Evolutionary conservation across 2,113 vertebrate species (phyloP).

Genomic region (Amphiprion ocellaris): DNA sequence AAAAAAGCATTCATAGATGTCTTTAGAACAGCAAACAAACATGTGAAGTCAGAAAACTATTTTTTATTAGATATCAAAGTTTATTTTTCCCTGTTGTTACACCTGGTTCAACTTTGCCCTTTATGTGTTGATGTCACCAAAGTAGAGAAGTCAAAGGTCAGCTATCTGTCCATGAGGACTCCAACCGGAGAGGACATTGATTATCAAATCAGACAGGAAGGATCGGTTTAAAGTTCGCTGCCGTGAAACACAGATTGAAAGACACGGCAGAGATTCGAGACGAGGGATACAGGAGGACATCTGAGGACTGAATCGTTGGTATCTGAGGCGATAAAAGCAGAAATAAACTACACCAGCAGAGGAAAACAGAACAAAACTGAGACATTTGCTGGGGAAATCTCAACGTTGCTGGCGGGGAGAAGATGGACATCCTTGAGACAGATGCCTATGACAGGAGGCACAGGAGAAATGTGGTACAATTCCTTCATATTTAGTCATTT

Average conservation of each 20-base stretch:
- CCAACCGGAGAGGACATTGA: slow-evolving; percentile 63
- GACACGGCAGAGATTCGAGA: slow-evolving; percentile 29
- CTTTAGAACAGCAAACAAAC: too few relatives aligned
- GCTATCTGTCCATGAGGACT: slow-evolving; percentile 42
- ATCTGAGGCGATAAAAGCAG: not conserved
- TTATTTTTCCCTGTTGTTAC: not conserved
- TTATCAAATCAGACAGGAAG: slow-evolving; percentile 76
- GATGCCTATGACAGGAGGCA: slow-evolving; percentile 79
- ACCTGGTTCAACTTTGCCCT: slow-evolving; percentile 65
- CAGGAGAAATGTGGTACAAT: slow-evolving; percentile 80
- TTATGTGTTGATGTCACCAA: slow-evolving; percentile 59
- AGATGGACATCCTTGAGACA: slow-evolving; percentile 88
- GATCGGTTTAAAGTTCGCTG: slow-evolving; percentile 80
- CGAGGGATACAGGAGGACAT: not conserved
- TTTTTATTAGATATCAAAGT: not conserved
- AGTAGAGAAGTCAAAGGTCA: slow-evolving; percentile 72
- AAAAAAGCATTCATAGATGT: too few relatives aligned
- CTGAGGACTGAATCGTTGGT: slow-evolving; percentile 13
- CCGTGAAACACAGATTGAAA: slow-evolving; percentile 41
- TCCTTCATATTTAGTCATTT: not conserved
- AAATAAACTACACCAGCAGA: not conserved
- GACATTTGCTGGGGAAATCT: not conserved
- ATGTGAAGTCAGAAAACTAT: too few relatives aligned
- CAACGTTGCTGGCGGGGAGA: slow-evolving; percentile 22
- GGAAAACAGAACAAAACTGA: not conserved